Conservation (phyloP, 2,888 invertebrate genomes). For the Lamproptera curius region DNA sequence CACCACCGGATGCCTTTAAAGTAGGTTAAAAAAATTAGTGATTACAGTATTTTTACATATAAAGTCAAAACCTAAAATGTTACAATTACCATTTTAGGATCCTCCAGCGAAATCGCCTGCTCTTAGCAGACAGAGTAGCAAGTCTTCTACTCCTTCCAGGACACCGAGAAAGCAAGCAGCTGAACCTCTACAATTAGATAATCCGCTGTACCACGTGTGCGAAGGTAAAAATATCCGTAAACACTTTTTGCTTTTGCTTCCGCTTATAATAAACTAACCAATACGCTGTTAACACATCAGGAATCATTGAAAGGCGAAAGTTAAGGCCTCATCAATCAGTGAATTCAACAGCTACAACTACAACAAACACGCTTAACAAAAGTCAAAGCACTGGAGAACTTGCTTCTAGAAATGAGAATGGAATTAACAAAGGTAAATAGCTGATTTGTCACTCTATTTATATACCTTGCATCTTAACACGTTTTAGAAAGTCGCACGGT, state of each 20-base stretch:
- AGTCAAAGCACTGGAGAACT: constrained; percentile 78
- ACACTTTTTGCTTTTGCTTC: constrained; percentile 42
- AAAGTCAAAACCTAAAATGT: constrained; percentile 1
- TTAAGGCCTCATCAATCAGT: constrained; percentile 62
- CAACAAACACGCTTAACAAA: constrained; percentile 65
- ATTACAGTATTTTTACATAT: too few relatives aligned
- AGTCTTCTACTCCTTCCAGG: constrained; percentile 67
- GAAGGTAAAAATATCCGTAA: constrained; percentile 76
- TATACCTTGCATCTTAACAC: too few relatives aligned
- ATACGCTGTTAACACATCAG: constrained; percentile 48
- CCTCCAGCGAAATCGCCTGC: constrained; percentile 67
- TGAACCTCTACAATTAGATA: constrained; percentile 76
- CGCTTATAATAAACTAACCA: constrained; percentile 44
- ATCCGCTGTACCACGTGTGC: constrained; percentile 89
- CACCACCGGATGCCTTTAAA: constrained; percentile 86
- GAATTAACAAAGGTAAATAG: constrained; percentile 45
- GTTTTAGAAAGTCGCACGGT: too few relatives aligned
- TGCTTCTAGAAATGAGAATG: constrained; percentile 67
- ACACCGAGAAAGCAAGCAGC: constrained; percentile 51
- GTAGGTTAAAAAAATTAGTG: constrained; percentile 43
- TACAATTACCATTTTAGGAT: constrained; percentile 43
- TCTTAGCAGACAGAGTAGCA: constrained; percentile 65
- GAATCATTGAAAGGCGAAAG: constrained; percentile 70
- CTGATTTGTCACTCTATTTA: too few relatives aligned
- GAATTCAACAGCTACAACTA: constrained; percentile 41